Percentiles rank a stretch among this genome's conserved stretches.
Conservation (phyloP, 2,797 vertebrate genomes). For the Hypotaenidia philippensis region DNA sequence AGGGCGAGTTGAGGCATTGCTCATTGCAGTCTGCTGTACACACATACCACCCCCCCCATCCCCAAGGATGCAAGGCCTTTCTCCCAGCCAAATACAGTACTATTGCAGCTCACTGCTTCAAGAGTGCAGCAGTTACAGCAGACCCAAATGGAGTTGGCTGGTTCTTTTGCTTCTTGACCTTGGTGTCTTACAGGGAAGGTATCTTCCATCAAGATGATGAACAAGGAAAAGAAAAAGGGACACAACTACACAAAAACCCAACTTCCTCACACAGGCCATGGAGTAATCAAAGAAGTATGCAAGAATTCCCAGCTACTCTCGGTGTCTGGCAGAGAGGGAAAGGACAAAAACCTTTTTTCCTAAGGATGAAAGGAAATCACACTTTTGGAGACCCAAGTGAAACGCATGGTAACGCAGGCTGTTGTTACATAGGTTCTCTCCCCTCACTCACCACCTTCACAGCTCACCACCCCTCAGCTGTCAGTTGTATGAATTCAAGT, state of each 20-base stretch:
- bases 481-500: slow-evolving; percentile 31
- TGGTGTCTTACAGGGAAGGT: background rate
- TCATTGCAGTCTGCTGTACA: background rate
- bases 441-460: slow-evolving; percentile 26
- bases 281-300: background rate
- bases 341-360: background rate
- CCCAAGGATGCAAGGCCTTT: background rate
- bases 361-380: background rate
- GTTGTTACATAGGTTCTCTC: background rate
- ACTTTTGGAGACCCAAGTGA: background rate
- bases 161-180: background rate
- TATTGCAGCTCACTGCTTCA: background rate
- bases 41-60: no score
- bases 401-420: background rate
- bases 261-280: background rate
- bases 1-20: background rate
- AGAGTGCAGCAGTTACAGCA: background rate
- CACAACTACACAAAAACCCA: background rate
- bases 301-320: background rate
- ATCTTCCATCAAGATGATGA: background rate
- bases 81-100: background rate
- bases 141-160: background rate
- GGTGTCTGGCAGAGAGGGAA: background rate
- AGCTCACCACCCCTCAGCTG: slow-evolving; percentile 31
- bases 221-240: background rate